These are phyloP conservation scores for Crotalus helleri DNA, from an alignment of 2,113 vertebrate genomes.

Conservation along the genomic window DNA sequence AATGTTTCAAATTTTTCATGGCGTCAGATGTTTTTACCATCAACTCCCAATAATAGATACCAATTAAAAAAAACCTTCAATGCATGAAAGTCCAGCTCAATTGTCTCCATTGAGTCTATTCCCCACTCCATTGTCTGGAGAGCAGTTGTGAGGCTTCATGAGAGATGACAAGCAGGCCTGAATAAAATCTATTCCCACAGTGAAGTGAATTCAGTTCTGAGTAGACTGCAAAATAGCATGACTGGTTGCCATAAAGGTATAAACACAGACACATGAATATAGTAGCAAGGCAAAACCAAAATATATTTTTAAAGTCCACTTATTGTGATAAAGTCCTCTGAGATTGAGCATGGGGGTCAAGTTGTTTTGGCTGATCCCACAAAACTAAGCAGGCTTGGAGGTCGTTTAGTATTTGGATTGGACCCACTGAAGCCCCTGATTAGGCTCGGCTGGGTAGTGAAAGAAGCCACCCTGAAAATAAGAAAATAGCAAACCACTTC, in stretches of 20 bases:
- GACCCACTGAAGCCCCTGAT: background rate
- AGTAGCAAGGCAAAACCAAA: background rate
- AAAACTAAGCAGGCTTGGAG: background rate
- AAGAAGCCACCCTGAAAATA: background rate
- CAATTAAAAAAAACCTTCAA: background rate
- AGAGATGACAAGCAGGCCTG: background rate
- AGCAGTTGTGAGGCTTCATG: background rate
- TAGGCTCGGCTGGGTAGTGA: background rate
- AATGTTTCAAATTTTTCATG: background rate
- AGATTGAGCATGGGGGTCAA: background rate
- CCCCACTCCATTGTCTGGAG: background rate
- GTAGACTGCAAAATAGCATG: background rate
- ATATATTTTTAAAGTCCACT: background rate
- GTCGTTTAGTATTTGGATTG: background rate
- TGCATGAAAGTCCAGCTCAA: background rate
- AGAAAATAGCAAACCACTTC: background rate
- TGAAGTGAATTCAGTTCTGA: background rate
- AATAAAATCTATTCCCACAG: background rate
- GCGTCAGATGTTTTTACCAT: background rate
- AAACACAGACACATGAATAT: background rate
- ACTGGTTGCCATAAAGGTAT: background rate
- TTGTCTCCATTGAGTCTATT: background rate
- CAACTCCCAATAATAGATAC: background rate
- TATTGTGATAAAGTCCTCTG: background rate
- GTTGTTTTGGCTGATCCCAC: background rate